phyloP scores from a whole-genome alignment of 2,888 invertebrate species.

The Exephanes ischioxanthus region DNA sequence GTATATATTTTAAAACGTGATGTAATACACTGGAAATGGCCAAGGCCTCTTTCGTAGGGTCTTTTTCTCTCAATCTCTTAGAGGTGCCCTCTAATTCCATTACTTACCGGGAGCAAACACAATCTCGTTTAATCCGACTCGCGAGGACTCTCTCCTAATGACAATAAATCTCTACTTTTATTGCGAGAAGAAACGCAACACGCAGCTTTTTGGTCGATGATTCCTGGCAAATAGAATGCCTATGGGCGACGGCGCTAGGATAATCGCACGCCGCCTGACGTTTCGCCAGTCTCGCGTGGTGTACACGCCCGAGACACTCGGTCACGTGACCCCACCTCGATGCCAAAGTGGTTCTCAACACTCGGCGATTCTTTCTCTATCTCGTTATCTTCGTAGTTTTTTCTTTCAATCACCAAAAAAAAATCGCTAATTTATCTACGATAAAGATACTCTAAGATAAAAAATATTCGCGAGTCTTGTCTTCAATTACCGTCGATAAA shows the following conservation, averaged over 20 bases:
- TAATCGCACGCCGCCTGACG: conserved; percentile 73
- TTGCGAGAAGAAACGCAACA: conserved; percentile 9
- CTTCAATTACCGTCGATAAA: neutral
- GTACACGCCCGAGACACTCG: conserved; percentile 64
- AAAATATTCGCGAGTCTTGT: neutral
- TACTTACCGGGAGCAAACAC: conserved; percentile 3
- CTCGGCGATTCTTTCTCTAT: conserved; percentile 25
- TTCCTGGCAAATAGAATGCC: conserved; percentile 31
- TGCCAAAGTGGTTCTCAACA: conserved; percentile 58
- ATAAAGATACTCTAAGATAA: neutral
- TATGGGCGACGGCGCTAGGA: conserved; percentile 45
- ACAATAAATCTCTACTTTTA: conserved; percentile 25
- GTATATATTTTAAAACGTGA: neutral
- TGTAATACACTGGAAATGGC: neutral
- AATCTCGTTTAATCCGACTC: conserved; percentile 30
- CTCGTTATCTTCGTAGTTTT: neutral
- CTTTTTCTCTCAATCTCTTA: neutral
- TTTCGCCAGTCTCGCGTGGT: conserved; percentile 71
- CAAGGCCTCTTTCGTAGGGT: neutral
- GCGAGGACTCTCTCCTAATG: conserved; percentile 33
- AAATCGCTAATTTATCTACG: neutral
- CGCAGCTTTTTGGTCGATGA: conserved; percentile 30
- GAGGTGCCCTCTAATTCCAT: neutral
- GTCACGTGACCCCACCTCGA: conserved; percentile 64
- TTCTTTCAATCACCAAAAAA: neutral